Conservation (phyloP, 1,140 invertebrate genomes). For the Temnothorax nylanderi region DNA sequence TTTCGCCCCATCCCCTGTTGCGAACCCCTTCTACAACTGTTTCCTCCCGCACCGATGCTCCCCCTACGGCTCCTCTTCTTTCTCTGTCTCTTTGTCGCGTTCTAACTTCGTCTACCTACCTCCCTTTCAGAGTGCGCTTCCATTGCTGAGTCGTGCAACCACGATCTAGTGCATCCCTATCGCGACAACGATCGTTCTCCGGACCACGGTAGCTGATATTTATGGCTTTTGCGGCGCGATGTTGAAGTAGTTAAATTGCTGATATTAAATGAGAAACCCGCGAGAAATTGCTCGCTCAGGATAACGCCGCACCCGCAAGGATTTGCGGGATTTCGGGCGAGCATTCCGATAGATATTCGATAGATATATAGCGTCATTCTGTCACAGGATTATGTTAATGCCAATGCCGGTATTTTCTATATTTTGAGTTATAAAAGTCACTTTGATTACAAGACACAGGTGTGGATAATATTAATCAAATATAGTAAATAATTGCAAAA, state of each 20-base stretch:
- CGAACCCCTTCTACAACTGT: conserved; percentile 67
- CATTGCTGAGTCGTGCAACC: conserved; percentile 76
- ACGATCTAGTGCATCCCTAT: conserved; percentile 83
- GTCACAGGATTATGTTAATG: conserved; percentile 19
- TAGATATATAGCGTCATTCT: neutral
- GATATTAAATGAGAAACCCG: conserved; percentile 82
- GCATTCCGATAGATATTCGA: conserved; percentile 34
- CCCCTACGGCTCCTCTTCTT: conserved; percentile 51
- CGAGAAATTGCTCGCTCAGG: conserved; percentile 73
- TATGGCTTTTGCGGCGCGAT: conserved; percentile 78
- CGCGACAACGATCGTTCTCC: conserved; percentile 82
- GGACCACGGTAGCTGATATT: conserved; percentile 80
- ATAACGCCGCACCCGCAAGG: conserved; percentile 57
- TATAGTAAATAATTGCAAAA: conserved; percentile 55
- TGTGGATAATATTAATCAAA: too few species aligned
- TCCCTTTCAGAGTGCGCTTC: conserved; percentile 51
- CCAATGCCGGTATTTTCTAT: neutral
- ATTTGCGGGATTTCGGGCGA: conserved; percentile 45
- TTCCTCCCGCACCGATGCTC: conserved; percentile 28
- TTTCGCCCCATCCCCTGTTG: conserved; percentile 51
- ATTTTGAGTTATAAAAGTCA: neutral
- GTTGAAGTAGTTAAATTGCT: conserved; percentile 83
- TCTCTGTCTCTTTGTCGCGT: conserved; percentile 55
- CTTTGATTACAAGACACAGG: neutral
- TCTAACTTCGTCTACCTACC: conserved; percentile 45